A percentile compares a stretch with the other conserved stretches of the same genome.
Conservation (phyloP, 35 echinoderm and acorn worm genomes). For the Ptychodera flava region DNA sequence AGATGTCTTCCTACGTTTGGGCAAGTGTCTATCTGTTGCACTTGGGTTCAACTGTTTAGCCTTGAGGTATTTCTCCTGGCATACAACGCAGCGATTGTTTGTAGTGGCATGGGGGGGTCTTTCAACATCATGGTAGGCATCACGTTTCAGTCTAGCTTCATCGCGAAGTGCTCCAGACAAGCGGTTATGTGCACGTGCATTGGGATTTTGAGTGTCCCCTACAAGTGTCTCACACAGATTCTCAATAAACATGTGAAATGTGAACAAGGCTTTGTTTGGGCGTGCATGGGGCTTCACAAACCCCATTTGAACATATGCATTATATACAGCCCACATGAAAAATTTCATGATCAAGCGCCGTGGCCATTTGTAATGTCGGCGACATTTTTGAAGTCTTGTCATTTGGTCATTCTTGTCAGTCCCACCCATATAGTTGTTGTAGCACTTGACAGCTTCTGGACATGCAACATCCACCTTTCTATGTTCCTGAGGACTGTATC, state of each 20-base stretch:
- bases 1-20: too few species aligned
- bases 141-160: constrained; percentile 13
- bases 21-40: too few species aligned
- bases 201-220: not conserved
- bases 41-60: too few species aligned
- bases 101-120: constrained; percentile 2
- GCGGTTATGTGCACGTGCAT: not conserved
- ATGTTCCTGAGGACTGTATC: constrained; percentile 41
- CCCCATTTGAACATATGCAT: constrained; percentile 41
- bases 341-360: constrained; percentile 47
- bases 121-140: constrained; percentile 8
- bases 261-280: not conserved
- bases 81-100: constrained; percentile 12
- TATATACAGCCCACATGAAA: constrained; percentile 53
- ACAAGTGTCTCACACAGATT: constrained; percentile 22
- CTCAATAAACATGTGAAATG: constrained; percentile 29
- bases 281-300: constrained; percentile 28
- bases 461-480: constrained; percentile 21
- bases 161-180: not conserved
- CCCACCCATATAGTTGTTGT: constrained; percentile 41
- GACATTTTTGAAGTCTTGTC: constrained; percentile 44
- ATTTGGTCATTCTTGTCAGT: constrained; percentile 48
- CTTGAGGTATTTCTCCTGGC: constrained; percentile 26
- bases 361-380: constrained; percentile 56
- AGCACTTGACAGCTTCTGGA: constrained; percentile 42